Conservation (phyloP, 2,113 vertebrate species). For the Cricetomys ansorgei region DNA sequence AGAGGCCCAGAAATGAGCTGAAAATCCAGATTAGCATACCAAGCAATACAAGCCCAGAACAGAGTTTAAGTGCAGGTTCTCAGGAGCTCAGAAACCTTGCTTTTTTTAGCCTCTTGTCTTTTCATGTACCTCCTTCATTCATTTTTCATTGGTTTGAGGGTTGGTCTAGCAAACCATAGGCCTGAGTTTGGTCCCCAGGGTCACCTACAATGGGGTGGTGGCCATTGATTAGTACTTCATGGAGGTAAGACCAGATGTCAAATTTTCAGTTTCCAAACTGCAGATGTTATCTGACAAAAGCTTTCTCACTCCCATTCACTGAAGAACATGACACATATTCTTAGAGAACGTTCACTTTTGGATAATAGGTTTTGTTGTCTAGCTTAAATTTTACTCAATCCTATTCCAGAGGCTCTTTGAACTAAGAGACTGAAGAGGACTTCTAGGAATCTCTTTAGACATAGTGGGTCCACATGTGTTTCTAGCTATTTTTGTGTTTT, state of each 20-base stretch:
- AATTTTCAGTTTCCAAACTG: not conserved
- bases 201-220: not conserved
- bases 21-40: conserved; percentile 50
- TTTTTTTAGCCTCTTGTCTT: not conserved
- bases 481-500: conserved; percentile 44
- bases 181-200: not conserved
- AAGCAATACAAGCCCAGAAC: conserved; percentile 36
- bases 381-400: conserved; percentile 30
- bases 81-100: not conserved
- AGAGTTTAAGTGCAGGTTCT: not conserved
- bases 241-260: not conserved
- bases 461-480: not conserved
- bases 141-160: not conserved
- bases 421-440: not conserved
- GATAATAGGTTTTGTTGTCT: conserved; percentile 13
- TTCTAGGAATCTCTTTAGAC: conserved; percentile 24
- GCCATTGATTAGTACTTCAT: not conserved
- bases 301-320: not conserved
- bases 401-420: conserved; percentile 38
- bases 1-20: conserved; percentile 36
- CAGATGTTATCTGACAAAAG: not conserved
- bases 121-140: not conserved
- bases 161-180: not conserved
- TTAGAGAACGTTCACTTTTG: not conserved
- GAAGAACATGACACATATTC: not conserved